Evolutionary conservation across 2,888 invertebrate genomes (phyloP).

Genomic region (Meloe dianella): DNA sequence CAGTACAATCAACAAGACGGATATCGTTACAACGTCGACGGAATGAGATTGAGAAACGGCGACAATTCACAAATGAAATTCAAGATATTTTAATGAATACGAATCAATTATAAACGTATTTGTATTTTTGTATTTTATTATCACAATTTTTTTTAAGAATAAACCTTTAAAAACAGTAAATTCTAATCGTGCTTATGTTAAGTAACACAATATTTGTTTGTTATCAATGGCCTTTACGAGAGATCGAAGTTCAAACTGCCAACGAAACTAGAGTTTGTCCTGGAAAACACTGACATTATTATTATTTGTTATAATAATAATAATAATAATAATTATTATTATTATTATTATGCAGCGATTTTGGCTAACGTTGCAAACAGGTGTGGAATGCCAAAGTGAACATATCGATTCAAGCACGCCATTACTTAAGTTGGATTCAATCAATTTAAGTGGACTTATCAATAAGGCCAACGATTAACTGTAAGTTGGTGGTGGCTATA

Average conservation of each 20-base stretch:
- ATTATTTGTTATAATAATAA: no score
- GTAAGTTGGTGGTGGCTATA: not conserved
- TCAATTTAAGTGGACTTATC: not conserved
- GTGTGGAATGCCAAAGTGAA: no score
- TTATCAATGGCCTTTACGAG: not conserved
- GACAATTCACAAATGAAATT: constrained; percentile 1
- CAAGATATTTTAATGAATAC: not conserved
- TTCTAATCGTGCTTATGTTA: not conserved
- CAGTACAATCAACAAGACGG: not conserved
- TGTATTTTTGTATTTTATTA: not conserved
- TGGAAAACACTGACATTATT: no score
- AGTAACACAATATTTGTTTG: not conserved
- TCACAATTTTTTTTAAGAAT: not conserved
- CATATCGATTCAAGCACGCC: no score
- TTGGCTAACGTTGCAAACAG: no score
- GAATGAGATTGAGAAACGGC: constrained; percentile 1
- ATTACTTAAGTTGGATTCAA: not conserved
- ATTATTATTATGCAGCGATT: no score
- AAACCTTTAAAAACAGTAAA: not conserved
- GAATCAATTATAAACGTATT: not conserved
- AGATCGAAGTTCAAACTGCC: not conserved
- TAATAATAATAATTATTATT: no score
- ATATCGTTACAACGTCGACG: not conserved
- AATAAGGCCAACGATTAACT: not conserved
- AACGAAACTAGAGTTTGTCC: not conserved